Evolutionary conservation across 2,113 vertebrate species (phyloP).

Genomic region (Stegostoma tigrinum): DNA sequence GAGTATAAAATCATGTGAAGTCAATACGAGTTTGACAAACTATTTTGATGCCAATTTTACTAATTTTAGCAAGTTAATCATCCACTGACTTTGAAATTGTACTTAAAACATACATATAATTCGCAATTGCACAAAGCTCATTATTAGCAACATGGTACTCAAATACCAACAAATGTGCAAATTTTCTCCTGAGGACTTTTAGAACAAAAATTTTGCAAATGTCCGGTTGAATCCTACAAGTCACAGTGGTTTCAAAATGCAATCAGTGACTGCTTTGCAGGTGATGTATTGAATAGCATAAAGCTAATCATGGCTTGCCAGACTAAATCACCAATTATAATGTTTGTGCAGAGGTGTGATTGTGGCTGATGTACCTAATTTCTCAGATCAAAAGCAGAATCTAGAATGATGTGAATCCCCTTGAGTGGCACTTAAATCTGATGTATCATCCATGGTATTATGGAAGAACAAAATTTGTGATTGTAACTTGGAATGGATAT

Average conservation of each 20-base stretch:
- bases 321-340: not conserved
- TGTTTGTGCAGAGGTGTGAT: not conserved
- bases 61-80: not conserved
- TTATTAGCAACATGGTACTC: not conserved
- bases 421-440: not conserved
- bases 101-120: not conserved
- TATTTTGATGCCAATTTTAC: not conserved
- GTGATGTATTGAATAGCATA: not conserved
- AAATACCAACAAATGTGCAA: not conserved
- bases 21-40: not conserved
- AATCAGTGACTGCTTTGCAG: not conserved
- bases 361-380: not conserved
- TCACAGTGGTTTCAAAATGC: not conserved
- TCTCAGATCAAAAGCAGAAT: not conserved
- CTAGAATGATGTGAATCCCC: not conserved
- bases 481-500: not conserved
- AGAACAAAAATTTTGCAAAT: not conserved
- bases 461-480: not conserved
- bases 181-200: not conserved
- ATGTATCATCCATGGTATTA: not conserved
- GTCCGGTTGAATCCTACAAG: not conserved
- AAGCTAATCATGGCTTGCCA: not conserved
- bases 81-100: not conserved
- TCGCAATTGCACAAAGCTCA: not conserved
- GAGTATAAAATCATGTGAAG: not conserved